A percentile compares a stretch with the other conserved stretches of the same genome.
Conservation (phyloP, 92 coral and sea anemone species). For the Montipora capitata region DNA sequence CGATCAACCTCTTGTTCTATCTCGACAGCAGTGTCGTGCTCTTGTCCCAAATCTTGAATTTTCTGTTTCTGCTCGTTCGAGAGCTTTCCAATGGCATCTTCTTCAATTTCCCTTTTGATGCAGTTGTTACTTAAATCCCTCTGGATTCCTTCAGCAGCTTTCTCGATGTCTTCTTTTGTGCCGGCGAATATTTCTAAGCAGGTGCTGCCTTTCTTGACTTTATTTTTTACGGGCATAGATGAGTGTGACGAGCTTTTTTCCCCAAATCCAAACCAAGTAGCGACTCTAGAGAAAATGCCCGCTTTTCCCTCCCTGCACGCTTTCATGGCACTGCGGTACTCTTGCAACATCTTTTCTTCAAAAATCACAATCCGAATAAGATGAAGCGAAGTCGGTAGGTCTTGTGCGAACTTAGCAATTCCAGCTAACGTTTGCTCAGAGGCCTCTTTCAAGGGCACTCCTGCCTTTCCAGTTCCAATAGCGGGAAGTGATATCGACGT, state of each 20-base stretch:
- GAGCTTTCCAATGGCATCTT: slow-evolving; percentile 68
- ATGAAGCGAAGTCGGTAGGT: slow-evolving; percentile 44
- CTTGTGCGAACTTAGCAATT: slow-evolving; percentile 66
- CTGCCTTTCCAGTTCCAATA: slow-evolving; percentile 77
- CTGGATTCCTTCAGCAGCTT: slow-evolving; percentile 48
- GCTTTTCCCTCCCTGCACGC: slow-evolving; percentile 8
- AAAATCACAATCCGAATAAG: slow-evolving; percentile 79
- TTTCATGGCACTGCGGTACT: slow-evolving; percentile 65
- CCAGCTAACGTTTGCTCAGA: slow-evolving; percentile 76
- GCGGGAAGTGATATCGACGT: slow-evolving; percentile 85
- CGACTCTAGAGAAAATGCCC: slow-evolving; percentile 31
- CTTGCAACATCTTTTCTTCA: slow-evolving; percentile 65
- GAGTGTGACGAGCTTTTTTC: background rate
- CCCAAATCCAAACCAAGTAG: slow-evolving; percentile 34
- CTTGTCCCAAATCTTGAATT: slow-evolving; percentile 38
- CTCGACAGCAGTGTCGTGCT: slow-evolving; percentile 30
- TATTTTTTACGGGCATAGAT: background rate
- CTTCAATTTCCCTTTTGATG: slow-evolving; percentile 57
- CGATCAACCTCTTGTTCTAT: slow-evolving; percentile 60
- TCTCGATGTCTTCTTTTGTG: slow-evolving; percentile 30
- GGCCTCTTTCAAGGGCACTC: slow-evolving; percentile 48
- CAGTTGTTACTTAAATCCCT: slow-evolving; percentile 52
- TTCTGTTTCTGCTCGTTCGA: slow-evolving; percentile 47
- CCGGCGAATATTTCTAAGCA: slow-evolving; percentile 58
- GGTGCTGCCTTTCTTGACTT: background rate